Conservation (phyloP, 2,797 vertebrate species). For the Sebastes reedi region DNA sequence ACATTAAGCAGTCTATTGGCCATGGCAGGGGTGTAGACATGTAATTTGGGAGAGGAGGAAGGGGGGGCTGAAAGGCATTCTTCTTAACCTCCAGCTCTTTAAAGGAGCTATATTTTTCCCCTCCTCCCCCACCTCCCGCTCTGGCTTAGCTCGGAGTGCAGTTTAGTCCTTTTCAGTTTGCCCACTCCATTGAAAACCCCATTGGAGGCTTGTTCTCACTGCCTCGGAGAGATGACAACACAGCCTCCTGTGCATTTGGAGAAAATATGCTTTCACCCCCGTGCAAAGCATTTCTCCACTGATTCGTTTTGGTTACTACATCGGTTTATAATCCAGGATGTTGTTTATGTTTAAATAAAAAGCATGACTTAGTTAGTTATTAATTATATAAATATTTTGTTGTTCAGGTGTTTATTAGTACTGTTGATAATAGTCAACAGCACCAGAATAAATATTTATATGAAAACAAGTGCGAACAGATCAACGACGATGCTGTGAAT, state of each 20-base stretch:
- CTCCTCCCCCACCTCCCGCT: slow-evolving; percentile 74
- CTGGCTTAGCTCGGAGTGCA: slow-evolving; percentile 78
- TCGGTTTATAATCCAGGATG: neutral
- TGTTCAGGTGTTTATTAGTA: neutral
- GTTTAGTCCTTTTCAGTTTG: slow-evolving; percentile 85
- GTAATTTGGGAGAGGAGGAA: slow-evolving; percentile 78
- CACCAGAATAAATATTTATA: neutral
- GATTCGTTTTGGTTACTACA: neutral
- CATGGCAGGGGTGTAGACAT: slow-evolving; percentile 79
- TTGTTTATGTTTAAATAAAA: neutral
- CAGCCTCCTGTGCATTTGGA: slow-evolving; percentile 49
- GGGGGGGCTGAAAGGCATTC: slow-evolving; percentile 76
- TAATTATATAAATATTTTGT: neutral
- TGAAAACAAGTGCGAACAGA: neutral
- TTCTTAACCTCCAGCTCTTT: slow-evolving; percentile 81
- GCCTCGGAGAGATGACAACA: slow-evolving; percentile 62
- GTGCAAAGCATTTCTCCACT: neutral
- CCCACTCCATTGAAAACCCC: slow-evolving; percentile 84
- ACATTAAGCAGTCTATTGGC: slow-evolving; percentile 76
- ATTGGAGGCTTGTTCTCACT: slow-evolving; percentile 73
- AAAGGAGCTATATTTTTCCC: slow-evolving; percentile 83
- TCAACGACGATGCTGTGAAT: neutral
- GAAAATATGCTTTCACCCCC: slow-evolving; percentile 38
- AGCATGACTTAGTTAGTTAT: neutral
- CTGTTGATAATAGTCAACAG: neutral